These are phyloP conservation scores for Hormaphis cornu DNA, from an alignment of 1,140 invertebrate species.

Conservation along the genomic window DNA sequence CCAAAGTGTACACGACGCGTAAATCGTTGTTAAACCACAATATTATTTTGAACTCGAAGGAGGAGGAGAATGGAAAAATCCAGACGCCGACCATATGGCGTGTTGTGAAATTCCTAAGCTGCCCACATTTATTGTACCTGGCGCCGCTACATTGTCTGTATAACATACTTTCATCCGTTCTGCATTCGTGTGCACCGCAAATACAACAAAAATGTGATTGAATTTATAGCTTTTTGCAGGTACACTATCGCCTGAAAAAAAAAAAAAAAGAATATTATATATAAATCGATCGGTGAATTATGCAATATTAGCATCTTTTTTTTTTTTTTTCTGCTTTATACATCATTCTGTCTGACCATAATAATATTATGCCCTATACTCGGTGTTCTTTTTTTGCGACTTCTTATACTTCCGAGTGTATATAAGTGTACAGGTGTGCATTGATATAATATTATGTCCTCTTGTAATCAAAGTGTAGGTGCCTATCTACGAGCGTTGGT, in stretches of 20 bases:
- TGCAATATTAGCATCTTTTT: background rate
- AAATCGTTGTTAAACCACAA: conserved; percentile 14
- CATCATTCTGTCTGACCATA: too few relatives aligned
- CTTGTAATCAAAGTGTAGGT: too few relatives aligned
- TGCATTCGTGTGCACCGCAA: conserved; percentile 13
- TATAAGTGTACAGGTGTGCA: too few relatives aligned
- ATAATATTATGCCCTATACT: too few relatives aligned
- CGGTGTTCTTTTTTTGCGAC: too few relatives aligned
- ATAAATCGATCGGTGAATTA: background rate
- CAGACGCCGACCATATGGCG: conserved; percentile 24
- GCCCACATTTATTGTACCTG: conserved; percentile 30
- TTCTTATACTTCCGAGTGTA: too few relatives aligned
- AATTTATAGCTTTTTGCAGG: too few relatives aligned
- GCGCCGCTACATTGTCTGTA: background rate
- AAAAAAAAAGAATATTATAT: too few relatives aligned
- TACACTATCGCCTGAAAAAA: too few relatives aligned
- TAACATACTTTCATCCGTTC: conserved; percentile 17
- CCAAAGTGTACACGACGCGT: conserved; percentile 1
- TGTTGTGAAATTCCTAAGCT: conserved; percentile 28
- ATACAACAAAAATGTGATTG: background rate
- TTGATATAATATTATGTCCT: too few relatives aligned
- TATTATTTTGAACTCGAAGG: background rate
- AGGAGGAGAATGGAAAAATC: conserved; percentile 3
- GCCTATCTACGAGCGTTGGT: too few relatives aligned
- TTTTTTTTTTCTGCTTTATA: too few relatives aligned